Base-by-base conservation (phyloP, 2,888 invertebrate genomes). In the Ophioninae sp. region DNA sequence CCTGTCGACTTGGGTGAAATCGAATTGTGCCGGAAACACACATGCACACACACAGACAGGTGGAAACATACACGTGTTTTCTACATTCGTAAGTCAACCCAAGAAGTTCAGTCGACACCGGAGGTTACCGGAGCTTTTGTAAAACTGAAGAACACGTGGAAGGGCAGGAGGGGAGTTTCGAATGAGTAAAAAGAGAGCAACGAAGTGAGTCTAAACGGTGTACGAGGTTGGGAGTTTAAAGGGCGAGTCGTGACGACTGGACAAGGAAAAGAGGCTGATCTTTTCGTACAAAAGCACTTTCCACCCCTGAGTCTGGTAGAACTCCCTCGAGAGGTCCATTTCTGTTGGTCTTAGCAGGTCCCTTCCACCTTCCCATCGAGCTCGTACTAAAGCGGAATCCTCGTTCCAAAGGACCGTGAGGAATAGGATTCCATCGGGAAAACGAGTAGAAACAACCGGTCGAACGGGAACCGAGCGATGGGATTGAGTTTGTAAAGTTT, bases 401-500 rank as follows among this genome's bases (percentile, higher is more conserved):
- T 69, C 72, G 81, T 59, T 65, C 56, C 50, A 44, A 80, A 76
- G 67, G 73, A 67, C 75, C 84, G 70, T 44, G 44, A 74, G 75
- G 77, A 79, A 82, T 72, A 41, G 80, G 80, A 85, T 78, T 78
- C 68, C 78, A 84, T 74, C 76, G 67, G 72, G 80, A 65, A 81
- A 85, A 86, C 77, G 73, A 68, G 81, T 84, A 87, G 85, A 86
- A 80, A 70, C 76, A 44, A 77, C 68, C 44, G 83, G 80, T 77
- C 73, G 65, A 79, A 75, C 61, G 70, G 65, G 81, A 64, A 77
- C 82, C 79, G 87, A 85, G 86, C 81, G 81, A 87, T 85, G 86
- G 85, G 85, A 90, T 89, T 88, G 89, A 90, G 89, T 88, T 89
- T 87, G 87, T 86, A 83, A 89, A 89, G 87, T 88, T 89, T 87